Evolutionary conservation across 2,797 vertebrate species (phyloP).

Genomic region (Allobates femoralis): DNA sequence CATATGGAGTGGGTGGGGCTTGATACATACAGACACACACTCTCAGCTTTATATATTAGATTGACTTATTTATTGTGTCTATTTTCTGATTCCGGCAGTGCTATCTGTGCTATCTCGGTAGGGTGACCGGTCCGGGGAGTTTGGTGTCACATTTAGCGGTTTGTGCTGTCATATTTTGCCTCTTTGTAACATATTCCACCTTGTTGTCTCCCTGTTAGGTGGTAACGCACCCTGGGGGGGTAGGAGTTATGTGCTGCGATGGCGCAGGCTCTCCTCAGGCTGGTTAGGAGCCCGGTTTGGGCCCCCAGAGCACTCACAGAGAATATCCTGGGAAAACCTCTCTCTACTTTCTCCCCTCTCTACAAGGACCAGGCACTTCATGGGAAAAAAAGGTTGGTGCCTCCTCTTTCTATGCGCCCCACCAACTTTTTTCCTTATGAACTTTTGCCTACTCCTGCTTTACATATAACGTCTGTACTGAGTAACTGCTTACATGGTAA

Average conservation of each 20-base stretch:
- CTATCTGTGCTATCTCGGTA: no score
- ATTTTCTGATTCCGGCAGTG: no score
- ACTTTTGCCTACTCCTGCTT: constrained; percentile 14
- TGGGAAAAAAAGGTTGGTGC: constrained; percentile 94
- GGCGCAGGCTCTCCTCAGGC: constrained; percentile 77
- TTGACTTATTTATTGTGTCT: no score
- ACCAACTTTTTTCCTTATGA: constrained; percentile 56
- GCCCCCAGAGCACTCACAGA: constrained; percentile 79
- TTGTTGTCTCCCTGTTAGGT: constrained; percentile 81
- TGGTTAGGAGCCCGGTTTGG: constrained; percentile 81
- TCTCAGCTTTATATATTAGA: no score
- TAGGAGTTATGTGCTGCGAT: constrained; percentile 77
- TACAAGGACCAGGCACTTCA: constrained; percentile 80
- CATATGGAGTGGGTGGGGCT: no score
- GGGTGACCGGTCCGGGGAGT: no score
- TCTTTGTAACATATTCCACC: not conserved
- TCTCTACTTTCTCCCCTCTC: constrained; percentile 75
- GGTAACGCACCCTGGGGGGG: constrained; percentile 67
- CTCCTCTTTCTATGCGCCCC: constrained; percentile 71
- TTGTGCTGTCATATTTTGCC: not conserved
- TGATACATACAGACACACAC: no score
- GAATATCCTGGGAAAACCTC: constrained; percentile 75
- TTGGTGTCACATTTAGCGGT: not conserved
- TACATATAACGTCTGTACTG: no score
- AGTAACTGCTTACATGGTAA: not conserved